Evolutionary conservation across 53 echinoderm and acorn worm species (phyloP).

Genomic region (Henricia sp.): DNA sequence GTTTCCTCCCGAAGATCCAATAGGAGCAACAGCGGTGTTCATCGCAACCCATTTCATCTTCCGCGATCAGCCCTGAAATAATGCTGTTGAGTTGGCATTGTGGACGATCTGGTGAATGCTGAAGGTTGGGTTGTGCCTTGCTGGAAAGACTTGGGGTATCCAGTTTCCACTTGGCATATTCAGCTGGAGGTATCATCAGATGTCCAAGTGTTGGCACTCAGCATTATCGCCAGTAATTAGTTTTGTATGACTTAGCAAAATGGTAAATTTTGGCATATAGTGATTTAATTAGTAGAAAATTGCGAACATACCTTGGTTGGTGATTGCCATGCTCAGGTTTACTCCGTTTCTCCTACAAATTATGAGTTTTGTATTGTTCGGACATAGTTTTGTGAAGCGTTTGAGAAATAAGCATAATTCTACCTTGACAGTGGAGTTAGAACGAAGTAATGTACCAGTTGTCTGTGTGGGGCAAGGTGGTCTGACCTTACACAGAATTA

Average conservation of each 20-base stretch:
- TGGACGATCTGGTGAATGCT: not conserved
- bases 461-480: constrained; percentile 5
- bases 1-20: not conserved
- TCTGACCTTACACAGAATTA: not conserved
- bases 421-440: not conserved
- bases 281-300: too few relatives aligned
- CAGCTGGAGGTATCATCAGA: not conserved
- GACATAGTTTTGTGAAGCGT: constrained; percentile 19
- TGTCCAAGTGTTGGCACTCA: not conserved
- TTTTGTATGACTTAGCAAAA: too few relatives aligned
- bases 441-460: not conserved
- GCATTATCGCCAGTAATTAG: not conserved
- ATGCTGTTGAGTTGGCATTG: not conserved
- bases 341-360: not conserved
- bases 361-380: constrained; percentile 21
- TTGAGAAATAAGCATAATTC: not conserved
- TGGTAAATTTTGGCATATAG: too few relatives aligned
- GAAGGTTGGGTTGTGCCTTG: not conserved
- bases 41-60: constrained; percentile 5
- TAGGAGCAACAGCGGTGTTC: not conserved
- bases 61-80: not conserved
- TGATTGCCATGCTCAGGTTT: too few relatives aligned
- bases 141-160: constrained; percentile 22
- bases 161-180: constrained; percentile 21
- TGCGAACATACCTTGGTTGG: too few relatives aligned